Evolutionary conservation across 2,888 invertebrate genomes (phyloP), one percentile per base, ranked within the genome.

Genomic region (Myopa tessellatipennis): DNA sequence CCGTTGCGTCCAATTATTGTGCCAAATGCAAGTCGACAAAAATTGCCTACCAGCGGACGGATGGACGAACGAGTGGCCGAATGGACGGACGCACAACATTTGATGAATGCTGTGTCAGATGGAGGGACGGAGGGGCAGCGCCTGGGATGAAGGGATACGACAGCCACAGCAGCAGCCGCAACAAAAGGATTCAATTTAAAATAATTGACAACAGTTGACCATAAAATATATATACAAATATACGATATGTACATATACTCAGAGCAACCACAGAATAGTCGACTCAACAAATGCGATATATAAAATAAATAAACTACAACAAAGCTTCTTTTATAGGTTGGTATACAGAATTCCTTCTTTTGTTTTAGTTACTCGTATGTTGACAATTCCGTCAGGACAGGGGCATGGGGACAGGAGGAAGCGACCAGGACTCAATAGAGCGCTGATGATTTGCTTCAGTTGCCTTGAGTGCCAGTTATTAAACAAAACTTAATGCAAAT

Each of bases 171-270:
- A 74, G 7, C 38, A 60, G 72, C 74, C 74, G n/a, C 74, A 74
- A 74, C 74, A 74, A 74, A 74, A 74, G 74, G 74, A 74, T 74
- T 74, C 74, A 74, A 74, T 74, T 74, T 74, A 74, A 74, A 74
- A 68, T 68, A 74, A 74, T 74, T 74, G 74, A 74, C 74, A 74
- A 74, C 74, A 40, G 68, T 55, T 18, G n/a, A 38, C 67, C 40
- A 58, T 67, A 74, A 73, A 50, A 70, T 52, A 26, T 26, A 69
- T 45, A 45, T 40, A 67, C 7, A 45, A 71, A 73, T 45, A 10
- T 6, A 45, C 10, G 45, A 26, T 45, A 4, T 45, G 45, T 45
- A 45, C 6, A 45, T 45, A 52, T 65, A 58, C 55, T 71, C 14
- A n/a, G 71, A 58, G 55, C 58, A 58, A 58, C 71, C 55, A 38